These are phyloP conservation scores for Pimpla rufipes DNA, from an alignment of 2,888 invertebrate species.

Conservation along the genomic window DNA sequence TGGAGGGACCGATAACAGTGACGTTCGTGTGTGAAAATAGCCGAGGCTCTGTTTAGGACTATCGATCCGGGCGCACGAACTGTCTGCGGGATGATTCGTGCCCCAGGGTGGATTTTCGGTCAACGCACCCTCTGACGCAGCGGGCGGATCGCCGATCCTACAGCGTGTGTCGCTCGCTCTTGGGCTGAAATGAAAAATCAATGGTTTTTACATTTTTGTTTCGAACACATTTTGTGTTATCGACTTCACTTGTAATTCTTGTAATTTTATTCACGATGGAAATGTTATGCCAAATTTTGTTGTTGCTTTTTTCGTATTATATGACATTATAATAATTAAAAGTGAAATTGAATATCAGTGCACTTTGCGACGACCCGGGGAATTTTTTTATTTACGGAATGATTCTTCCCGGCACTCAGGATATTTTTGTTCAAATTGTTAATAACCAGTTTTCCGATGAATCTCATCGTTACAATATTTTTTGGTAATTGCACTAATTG, in stretches of 20 bases:
- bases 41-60: background rate
- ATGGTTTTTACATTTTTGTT: background rate
- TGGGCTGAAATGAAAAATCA: background rate
- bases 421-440: background rate
- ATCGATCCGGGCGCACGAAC: background rate
- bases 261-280: background rate
- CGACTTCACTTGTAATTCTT: background rate
- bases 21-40: background rate
- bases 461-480: background rate
- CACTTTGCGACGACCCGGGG: too few species aligned
- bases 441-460: background rate
- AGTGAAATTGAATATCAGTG: background rate
- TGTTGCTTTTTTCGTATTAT: too few species aligned
- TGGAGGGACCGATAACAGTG: background rate
- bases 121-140: slow-evolving; percentile 20
- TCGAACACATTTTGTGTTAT: background rate
- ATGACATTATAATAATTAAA: background rate
- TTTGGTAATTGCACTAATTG: background rate
- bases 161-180: background rate
- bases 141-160: background rate
- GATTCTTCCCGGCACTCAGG: too few species aligned
- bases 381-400: too few species aligned
- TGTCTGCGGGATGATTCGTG: slow-evolving; percentile 6
- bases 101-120: slow-evolving; percentile 17
- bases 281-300: too few species aligned